Base-by-base conservation (phyloP, 2,113 vertebrate species). In the Macquaria ambigua region DNA sequence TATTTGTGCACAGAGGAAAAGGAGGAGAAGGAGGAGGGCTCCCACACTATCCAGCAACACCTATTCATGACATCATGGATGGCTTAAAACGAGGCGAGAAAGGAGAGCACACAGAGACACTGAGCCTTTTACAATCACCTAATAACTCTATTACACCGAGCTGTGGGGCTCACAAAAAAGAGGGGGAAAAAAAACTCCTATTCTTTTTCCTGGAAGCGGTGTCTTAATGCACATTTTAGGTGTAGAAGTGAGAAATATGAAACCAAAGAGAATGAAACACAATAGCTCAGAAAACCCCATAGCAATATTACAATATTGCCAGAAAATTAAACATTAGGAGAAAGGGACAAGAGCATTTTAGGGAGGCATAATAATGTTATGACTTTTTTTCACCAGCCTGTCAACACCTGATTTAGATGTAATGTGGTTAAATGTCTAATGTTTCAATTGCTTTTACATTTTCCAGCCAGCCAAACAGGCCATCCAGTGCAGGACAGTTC, bases 151-250 rank as follows among this genome's bases (percentile, higher is more conserved):
- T 96, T 96, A 95, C 93, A 94, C 84, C 39, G 83, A 93, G 93
- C 95, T 91, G 87, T 91, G 93, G 92, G 94, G 93, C 93, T 95
- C 79, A 91, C 91, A 93, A 90, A 90, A 86, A 89, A 77, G 74
- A 59, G 43, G 25, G 72, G 66, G 71, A 84, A 88, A 92, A 87
- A 83, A 70, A 89, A 74, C 82, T 89, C 88, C 86, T 81, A 84
- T 93, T 94, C 87, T 84, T 90, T 91, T 96, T 95, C 95, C 95
- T 95, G 94, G 94, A 96, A 96, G 93, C 88, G 55, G 83, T 94
- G 92, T 93, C 91, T 92, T 95, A 96, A 96, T 95, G 95, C 93
- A 93, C 94, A 92, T 94, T 95, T 96, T 95, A 96, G 95, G 95
- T 96, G 94, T 93, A 95, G 91, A 94, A 94, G 90, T 94, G 92